phyloP scores from a whole-genome alignment of 2,797 vertebrate genomes.

The Lithobates pipiens region DNA sequence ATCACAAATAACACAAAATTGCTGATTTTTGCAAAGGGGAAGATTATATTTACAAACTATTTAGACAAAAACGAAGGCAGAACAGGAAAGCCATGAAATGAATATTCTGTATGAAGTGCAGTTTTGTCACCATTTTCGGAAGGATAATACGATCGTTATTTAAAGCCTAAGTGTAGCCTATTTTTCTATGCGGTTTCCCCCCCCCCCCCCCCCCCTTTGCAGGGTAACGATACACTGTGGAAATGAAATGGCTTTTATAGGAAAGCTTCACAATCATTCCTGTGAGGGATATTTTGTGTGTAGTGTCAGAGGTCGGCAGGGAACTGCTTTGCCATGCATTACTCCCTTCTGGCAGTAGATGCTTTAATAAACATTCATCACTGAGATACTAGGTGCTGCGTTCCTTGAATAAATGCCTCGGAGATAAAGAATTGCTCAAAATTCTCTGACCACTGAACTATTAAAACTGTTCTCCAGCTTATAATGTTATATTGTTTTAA shows the following conservation, averaged over 20 bases:
- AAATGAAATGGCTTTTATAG: slow-evolving; percentile 52
- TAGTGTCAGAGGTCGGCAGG: slow-evolving; percentile 49
- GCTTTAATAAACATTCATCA: slow-evolving; percentile 59
- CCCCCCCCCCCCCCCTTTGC: not conserved
- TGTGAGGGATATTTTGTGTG: slow-evolving; percentile 39
- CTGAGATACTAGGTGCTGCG: slow-evolving; percentile 28
- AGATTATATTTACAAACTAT: too few relatives aligned
- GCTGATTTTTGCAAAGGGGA: too few relatives aligned
- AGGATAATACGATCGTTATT: not conserved
- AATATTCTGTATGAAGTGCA: not conserved
- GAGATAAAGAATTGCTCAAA: slow-evolving; percentile 20
- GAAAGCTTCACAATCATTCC: slow-evolving; percentile 40
- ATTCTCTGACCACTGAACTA: slow-evolving; percentile 9
- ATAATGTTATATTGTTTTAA: slow-evolving; percentile 44
- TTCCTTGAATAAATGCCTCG: slow-evolving; percentile 41
- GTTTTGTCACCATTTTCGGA: slow-evolving; percentile 8
- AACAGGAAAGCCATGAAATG: not conserved
- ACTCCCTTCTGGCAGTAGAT: slow-evolving; percentile 40
- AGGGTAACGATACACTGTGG: slow-evolving; percentile 30
- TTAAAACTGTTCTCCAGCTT: slow-evolving; percentile 25
- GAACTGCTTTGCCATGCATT: slow-evolving; percentile 58
- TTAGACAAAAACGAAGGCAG: too few relatives aligned
- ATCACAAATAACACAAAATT: too few relatives aligned
- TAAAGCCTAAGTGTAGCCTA: not conserved
- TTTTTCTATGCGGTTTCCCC: slow-evolving; percentile 7